Conservation (phyloP, 2,888 invertebrate species). For the Andrena praecox region DNA sequence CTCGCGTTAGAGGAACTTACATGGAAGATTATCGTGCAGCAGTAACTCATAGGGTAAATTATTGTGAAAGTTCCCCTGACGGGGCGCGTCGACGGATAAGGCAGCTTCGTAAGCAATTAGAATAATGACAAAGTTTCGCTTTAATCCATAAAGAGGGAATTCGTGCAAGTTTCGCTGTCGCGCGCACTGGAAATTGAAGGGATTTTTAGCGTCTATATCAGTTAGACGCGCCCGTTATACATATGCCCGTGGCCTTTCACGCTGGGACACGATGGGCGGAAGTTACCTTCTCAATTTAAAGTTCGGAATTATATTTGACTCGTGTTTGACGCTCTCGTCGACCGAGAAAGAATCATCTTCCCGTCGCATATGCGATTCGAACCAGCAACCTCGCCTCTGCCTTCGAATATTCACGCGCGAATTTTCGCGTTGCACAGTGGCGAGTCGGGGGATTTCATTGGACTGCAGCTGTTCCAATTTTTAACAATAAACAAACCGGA, state of each 20-base stretch:
- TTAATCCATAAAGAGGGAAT: slow-evolving; percentile 70
- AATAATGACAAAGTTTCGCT: slow-evolving; percentile 77
- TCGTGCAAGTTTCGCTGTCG: slow-evolving; percentile 50
- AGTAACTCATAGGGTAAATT: slow-evolving; percentile 64
- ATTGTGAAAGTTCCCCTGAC: slow-evolving; percentile 58
- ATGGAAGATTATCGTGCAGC: slow-evolving; percentile 55
- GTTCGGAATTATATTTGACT: slow-evolving; percentile 47
- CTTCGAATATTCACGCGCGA: not conserved
- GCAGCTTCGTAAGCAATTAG: slow-evolving; percentile 73
- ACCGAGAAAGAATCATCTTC: slow-evolving; percentile 36
- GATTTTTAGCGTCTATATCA: slow-evolving; percentile 59
- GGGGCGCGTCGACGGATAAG: slow-evolving; percentile 55
- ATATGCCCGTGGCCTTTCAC: slow-evolving; percentile 16
- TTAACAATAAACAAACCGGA: too few species aligned
- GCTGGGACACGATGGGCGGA: slow-evolving; percentile 22
- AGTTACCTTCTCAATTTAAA: slow-evolving; percentile 58
- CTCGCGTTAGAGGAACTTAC: slow-evolving; percentile 23
- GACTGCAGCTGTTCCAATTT: too few species aligned
- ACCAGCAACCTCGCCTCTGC: not conserved
- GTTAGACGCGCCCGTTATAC: slow-evolving; percentile 24
- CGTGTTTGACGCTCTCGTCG: slow-evolving; percentile 34
- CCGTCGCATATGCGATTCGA: slow-evolving; percentile 19
- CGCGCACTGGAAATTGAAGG: slow-evolving; percentile 57
- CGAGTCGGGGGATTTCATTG: too few species aligned
- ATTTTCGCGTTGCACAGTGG: not conserved